Evolutionary conservation across 2,888 invertebrate species (phyloP).

Genomic region (Dusona sp.): DNA sequence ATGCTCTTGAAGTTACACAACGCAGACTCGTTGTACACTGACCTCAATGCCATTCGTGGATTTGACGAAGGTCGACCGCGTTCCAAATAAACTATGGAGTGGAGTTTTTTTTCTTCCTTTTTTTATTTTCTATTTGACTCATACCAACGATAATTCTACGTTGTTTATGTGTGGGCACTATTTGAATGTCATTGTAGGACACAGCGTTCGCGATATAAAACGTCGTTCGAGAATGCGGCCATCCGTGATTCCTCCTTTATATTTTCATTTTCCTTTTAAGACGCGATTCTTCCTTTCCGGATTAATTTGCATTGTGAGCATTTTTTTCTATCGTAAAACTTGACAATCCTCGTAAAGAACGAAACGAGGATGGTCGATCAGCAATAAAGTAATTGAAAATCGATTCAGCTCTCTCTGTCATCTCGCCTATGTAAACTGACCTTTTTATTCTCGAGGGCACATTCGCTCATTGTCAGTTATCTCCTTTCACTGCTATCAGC

Average conservation of each 20-base stretch:
- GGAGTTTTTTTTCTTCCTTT: not conserved
- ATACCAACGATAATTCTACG: not conserved
- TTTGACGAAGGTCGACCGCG: constrained; percentile 72
- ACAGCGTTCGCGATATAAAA: constrained; percentile 49
- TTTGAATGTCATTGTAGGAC: constrained; percentile 73
- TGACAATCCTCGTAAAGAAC: not conserved
- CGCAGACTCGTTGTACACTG: constrained; percentile 46
- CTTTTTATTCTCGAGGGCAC: constrained; percentile 11
- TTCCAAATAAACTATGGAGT: constrained; percentile 68
- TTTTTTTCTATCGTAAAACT: not conserved
- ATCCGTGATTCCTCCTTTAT: not conserved
- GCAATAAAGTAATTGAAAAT: constrained; percentile 18
- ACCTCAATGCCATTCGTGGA: constrained; percentile 64
- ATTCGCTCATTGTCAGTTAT: not conserved
- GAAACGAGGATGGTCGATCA: not conserved
- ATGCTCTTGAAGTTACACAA: constrained; percentile 11
- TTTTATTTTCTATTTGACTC: not conserved
- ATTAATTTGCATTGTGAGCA: not conserved
- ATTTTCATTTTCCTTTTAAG: not conserved
- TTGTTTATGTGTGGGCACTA: constrained; percentile 38
- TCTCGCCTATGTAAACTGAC: constrained; percentile 5
- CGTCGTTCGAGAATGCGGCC: constrained; percentile 72
- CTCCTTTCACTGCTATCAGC: not conserved
- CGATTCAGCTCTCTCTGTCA: constrained; percentile 16
- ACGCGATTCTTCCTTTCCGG: not conserved